These are phyloP conservation scores for Amphimedon queenslandica DNA, from an alignment of 37 sponge, comb jelly and placozoan genomes.

Conservation along the genomic window DNA sequence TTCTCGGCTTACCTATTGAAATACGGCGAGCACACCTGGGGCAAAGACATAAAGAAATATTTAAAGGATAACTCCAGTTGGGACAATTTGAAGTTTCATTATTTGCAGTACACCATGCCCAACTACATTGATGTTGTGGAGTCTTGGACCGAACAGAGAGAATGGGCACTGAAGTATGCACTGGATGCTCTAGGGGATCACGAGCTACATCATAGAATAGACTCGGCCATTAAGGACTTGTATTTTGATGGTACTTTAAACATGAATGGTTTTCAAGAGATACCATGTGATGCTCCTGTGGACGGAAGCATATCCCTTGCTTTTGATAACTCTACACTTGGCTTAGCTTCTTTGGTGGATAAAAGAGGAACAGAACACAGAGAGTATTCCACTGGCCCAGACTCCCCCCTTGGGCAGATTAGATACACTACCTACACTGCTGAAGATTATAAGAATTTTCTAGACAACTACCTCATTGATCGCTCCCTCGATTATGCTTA, in stretches of 20 bases:
- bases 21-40: conserved; percentile 80
- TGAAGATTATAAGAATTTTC: conserved; percentile 23
- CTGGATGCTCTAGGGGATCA: conserved; percentile 42
- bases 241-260: conserved; percentile 35
- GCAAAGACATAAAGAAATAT: conserved; percentile 58
- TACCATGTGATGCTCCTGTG: too few relatives aligned
- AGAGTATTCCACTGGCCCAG: conserved; percentile 3
- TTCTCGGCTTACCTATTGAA: conserved; percentile 59
- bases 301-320: conserved; percentile 14
- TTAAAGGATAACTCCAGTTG: conserved; percentile 58
- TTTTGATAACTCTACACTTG: conserved; percentile 27
- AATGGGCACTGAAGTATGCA: conserved; percentile 46
- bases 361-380: not conserved
- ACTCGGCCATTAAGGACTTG: conserved; percentile 5
- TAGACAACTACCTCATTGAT: conserved; percentile 22
- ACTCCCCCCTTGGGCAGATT: conserved; percentile 20
- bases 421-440: conserved; percentile 47
- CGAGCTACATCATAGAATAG: conserved; percentile 22
- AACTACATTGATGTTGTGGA: conserved; percentile 45
- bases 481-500: conserved; percentile 5
- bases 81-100: conserved; percentile 42
- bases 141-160: conserved; percentile 67
- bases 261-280: conserved; percentile 13
- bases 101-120: not conserved
- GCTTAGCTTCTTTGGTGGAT: conserved; percentile 17